These are phyloP conservation scores for Drosophila colorata DNA, from an alignment of 2,888 invertebrate species.

Conservation along the genomic window DNA sequence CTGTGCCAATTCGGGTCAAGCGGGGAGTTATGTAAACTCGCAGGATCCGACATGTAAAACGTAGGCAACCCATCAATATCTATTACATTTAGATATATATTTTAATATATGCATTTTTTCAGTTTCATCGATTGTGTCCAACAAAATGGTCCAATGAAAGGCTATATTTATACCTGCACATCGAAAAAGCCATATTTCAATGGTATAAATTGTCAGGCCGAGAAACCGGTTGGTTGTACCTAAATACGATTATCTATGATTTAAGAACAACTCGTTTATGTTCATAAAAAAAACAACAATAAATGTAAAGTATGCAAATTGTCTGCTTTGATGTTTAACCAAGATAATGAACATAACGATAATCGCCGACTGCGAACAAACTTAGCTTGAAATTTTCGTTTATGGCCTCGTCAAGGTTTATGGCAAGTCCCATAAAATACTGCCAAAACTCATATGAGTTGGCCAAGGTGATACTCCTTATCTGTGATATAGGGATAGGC, in stretches of 20 bases:
- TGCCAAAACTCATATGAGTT: constrained; percentile 10
- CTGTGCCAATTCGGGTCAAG: background rate
- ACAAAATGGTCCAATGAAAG: background rate
- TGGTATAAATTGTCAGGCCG: background rate
- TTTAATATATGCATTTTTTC: background rate
- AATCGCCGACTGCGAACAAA: background rate
- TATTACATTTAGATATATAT: background rate
- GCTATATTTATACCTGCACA: background rate
- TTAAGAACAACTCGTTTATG: background rate
- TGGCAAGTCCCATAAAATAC: background rate
- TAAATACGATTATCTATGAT: constrained; percentile 4
- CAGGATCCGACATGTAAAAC: constrained; percentile 46
- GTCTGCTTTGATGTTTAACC: constrained; percentile 1
- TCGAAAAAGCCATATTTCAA: constrained; percentile 28
- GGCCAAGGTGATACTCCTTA: constrained; percentile 14
- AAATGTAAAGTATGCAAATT: background rate
- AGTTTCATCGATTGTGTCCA: constrained; percentile 16
- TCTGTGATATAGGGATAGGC: constrained; percentile 1
- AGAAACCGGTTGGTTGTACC: constrained; percentile 39
- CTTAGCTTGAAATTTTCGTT: background rate
- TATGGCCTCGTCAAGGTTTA: constrained; percentile 10
- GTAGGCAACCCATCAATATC: constrained; percentile 18
- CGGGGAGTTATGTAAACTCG: constrained; percentile 12
- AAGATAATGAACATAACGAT: background rate
- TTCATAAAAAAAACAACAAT: background rate